Percentiles rank a stretch among this genome's conserved stretches.
Evolutionary conservation across 2,113 vertebrate genomes (phyloP).

Genomic region (Poeciliopsis prolifica): DNA sequence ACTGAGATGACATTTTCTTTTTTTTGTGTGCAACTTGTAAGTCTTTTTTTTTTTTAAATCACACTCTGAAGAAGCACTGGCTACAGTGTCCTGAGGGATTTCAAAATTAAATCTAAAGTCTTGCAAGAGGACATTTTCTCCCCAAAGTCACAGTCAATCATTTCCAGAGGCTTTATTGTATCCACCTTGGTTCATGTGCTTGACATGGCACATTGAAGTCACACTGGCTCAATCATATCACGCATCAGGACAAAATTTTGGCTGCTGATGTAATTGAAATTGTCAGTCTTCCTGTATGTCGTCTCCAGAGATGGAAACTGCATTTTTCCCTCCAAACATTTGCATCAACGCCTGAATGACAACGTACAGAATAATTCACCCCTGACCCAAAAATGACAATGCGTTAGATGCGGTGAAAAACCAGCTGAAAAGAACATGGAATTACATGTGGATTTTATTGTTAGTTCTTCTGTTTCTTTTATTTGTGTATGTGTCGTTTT

Average conservation of each 20-base stretch:
- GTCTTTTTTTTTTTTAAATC: conserved; percentile 17
- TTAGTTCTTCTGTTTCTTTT: too few relatives aligned
- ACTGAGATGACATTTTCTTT: conserved; percentile 38
- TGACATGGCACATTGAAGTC: conserved; percentile 51
- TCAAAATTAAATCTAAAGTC: conserved; percentile 31
- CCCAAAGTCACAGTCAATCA: conserved; percentile 52
- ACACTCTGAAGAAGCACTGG: conserved; percentile 30
- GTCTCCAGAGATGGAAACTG: conserved; percentile 41
- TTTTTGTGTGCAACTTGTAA: conserved; percentile 7
- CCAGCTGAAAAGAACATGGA: neutral
- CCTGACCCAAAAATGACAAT: conserved; percentile 14
- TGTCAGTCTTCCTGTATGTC: conserved; percentile 35
- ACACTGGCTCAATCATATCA: conserved; percentile 50
- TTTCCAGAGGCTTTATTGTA: conserved; percentile 40
- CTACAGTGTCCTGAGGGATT: conserved; percentile 28
- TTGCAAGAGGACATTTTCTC: conserved; percentile 28
- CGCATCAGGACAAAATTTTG: conserved; percentile 46
- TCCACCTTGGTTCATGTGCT: conserved; percentile 17
- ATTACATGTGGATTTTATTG: neutral
- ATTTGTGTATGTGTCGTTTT: too few relatives aligned
- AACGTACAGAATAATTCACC: conserved; percentile 32
- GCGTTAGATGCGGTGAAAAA: conserved; percentile 4
- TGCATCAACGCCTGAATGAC: conserved; percentile 45
- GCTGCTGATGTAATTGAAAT: conserved; percentile 44
- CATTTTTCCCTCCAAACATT: conserved; percentile 60